phyloP scores from a whole-genome alignment of 2,888 invertebrate genomes.

The Willowsia nigromaculata region DNA sequence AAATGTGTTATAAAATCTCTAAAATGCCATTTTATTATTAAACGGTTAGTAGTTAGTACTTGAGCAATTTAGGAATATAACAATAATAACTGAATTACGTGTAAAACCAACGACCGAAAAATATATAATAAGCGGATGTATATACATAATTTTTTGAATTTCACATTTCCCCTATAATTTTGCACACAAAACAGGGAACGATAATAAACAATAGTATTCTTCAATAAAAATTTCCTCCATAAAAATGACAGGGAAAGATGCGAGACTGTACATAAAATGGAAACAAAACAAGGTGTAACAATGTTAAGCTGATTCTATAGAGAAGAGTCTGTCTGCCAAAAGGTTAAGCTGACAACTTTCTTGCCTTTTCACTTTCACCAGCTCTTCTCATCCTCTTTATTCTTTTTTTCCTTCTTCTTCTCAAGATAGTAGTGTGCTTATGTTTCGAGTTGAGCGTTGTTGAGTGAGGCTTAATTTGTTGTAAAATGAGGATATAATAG shows the following conservation, averaged over 20 bases:
- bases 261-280: background rate
- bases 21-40: too few species aligned
- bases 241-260: background rate
- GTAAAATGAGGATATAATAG: slow-evolving; percentile 48
- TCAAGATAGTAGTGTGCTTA: slow-evolving; percentile 9
- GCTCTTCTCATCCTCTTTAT: too few species aligned
- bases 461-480: slow-evolving; percentile 36
- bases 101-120: too few species aligned
- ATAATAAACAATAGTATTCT: background rate
- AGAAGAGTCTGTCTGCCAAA: background rate
- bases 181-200: too few species aligned
- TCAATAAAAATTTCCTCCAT: background rate
- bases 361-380: background rate
- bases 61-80: too few species aligned
- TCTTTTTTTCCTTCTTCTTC: background rate
- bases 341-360: background rate
- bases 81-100: too few species aligned
- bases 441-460: slow-evolving; percentile 35
- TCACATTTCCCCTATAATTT: background rate
- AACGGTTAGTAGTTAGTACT: too few species aligned
- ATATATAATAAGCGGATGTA: too few species aligned
- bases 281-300: background rate
- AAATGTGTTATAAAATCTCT: too few species aligned
- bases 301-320: background rate
- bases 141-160: background rate